Base-by-base conservation (phyloP, 2,113 vertebrate species). In the Paedocypris sp. region DNA sequence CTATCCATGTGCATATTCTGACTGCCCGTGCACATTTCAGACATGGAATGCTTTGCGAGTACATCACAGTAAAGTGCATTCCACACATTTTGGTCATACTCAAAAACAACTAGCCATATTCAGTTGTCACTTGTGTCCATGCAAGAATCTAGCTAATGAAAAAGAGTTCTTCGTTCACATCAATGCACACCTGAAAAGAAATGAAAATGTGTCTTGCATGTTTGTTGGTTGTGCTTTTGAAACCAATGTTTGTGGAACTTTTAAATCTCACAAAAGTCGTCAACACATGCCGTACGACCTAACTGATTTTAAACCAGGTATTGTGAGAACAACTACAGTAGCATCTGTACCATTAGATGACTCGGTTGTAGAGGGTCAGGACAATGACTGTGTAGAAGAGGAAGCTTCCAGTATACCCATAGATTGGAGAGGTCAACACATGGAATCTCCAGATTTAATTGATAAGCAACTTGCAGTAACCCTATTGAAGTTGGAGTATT, bases 401-500 rank as follows among this genome's bases (percentile, higher is more conserved):
- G 51, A 39, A n/a, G n/a, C n/a, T 11, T 20, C 4, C 25, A 9
- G 33, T 28, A n/a, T 13, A 20, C 12, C 19, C 42, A 16, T 46
- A 11, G 51, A 54, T 39, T 28, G 35, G 22, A 39, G 8, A 9
- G 13, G 2, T 41, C 4, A 56, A 35, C 2, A 42, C 29, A 46
- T 19, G 6, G 31, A 12, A 36, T 23, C 46, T 4, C 6, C 39
- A 36, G 6, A 5, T 61, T 6, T 1, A 15, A 46, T 47, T 61
- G 64, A 53, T 28, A 2, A 60, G 19, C 54, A 26, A n/a, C 15
- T 68, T 50, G 60, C 29, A 42, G 51, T 20, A 23, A 16, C 43
- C 18, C 63, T 63, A 28, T 19, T 69, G 4, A 69, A 52, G 29
- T 29, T 58, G 9, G 26, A 58, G 13, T 58, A 31, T 43, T 58